A percentile compares a stretch with the other conserved stretches of the same genome.
These are phyloP conservation scores for Lineus longissimus DNA, from an alignment of 1,140 invertebrate species.

Conservation along the genomic window DNA sequence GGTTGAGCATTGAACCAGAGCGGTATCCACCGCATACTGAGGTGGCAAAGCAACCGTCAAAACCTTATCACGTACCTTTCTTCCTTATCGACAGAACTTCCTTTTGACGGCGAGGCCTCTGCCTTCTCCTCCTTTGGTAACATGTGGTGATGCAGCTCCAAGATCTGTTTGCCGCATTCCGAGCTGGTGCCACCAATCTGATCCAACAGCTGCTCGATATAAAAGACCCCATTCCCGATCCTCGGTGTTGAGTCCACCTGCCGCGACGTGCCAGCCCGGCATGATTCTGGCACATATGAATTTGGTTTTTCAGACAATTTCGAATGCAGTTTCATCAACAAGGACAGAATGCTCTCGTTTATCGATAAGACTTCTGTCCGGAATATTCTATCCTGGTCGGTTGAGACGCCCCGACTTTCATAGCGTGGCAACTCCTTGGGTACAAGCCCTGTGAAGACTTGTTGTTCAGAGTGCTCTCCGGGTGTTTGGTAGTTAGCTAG, in stretches of 20 bases:
- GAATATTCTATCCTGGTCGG: constrained; percentile 22
- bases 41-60: background rate
- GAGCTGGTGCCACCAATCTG: constrained; percentile 32
- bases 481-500: too few relatives aligned
- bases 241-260: constrained; percentile 36
- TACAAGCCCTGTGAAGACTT: too few relatives aligned
- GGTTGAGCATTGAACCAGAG: too few relatives aligned
- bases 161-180: constrained; percentile 64
- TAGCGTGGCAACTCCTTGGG: constrained; percentile 26
- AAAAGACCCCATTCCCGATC: constrained; percentile 85
- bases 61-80: constrained; percentile 23
- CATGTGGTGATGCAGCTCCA: constrained; percentile 24
- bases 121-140: constrained; percentile 23
- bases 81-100: constrained; percentile 20
- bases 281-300: constrained; percentile 50
- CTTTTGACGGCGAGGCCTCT: constrained; percentile 9
- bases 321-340: constrained; percentile 88
- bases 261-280: constrained; percentile 19
- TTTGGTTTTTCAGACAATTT: constrained; percentile 79
- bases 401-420: constrained; percentile 33
- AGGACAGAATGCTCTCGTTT: constrained; percentile 87
- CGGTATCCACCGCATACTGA: too few relatives aligned
- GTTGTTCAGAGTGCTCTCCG: too few relatives aligned
- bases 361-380: constrained; percentile 25
- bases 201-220: constrained; percentile 69